Evolutionary conservation across 2,797 vertebrate genomes (phyloP), one percentile per base, ranked within the genome.

Genomic region (Phataginus tricuspis): DNA sequence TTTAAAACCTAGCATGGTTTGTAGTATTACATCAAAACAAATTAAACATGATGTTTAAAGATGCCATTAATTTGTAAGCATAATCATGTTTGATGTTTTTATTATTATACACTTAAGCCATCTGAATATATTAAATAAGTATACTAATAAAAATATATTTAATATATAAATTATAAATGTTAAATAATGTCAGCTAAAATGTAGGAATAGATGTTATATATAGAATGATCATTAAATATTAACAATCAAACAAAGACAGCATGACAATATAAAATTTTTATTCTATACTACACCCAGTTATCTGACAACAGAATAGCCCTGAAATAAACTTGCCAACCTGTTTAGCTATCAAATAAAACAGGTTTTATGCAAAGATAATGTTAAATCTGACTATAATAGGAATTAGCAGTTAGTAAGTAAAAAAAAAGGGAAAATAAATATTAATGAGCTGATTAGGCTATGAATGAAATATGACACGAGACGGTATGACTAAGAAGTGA

Each of bases 361-460:
- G 31, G 31, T 90, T 96, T 96, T 82, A 72, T 79, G 29, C 59
- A 91, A 94, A 95, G 31, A 80, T 31, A 90, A 80, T 59, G 29
- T 53, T 90, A 79, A 83, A 92, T 68, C 15, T 94, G 55, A 82
- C 10, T 53, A 27, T 64, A 66, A n/a, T 4, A 55, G 53, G 63
- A 87, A 90, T 61, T n/a, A 97, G 21, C 16, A 87, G 16, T 75
- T 14, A 79, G 15, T 86, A 86, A 85, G 55, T 13, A 91, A 14
- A 57, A 57, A 86, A 77, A 91, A 84, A 91, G 18, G 3, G 39
- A 78, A 89, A 82, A 86, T 45, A 93, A 95, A 93, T 31, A 92
- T 10, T 86, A 21, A 74, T 49, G 18, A 88, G 45, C 16, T 91
- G 13, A 82, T 72, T 2, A 83, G 9, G 51, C 37, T 92, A 74